phyloP scores from a whole-genome alignment of 2,113 vertebrate genomes.

The Corythaeola cristata region DNA sequence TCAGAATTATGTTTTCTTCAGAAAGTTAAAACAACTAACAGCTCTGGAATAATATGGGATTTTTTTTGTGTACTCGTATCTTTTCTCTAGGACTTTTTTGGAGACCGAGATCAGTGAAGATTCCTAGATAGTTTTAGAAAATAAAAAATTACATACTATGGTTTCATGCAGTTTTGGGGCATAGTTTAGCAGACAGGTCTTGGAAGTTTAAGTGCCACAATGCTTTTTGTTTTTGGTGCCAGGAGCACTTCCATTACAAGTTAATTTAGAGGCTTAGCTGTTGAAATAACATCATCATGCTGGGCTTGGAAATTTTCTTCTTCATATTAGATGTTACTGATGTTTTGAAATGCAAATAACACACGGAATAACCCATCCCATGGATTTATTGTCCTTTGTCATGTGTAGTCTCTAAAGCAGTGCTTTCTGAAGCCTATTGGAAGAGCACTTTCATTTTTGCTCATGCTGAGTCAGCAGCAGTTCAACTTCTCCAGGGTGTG shows the following conservation, averaged over 20 bases:
- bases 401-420: background rate
- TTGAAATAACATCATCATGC: background rate
- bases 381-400: background rate
- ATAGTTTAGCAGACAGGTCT: background rate
- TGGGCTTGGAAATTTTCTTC: background rate
- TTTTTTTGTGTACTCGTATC: background rate
- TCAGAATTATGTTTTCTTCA: background rate
- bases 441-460: background rate
- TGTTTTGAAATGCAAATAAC: background rate
- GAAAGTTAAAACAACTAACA: background rate
- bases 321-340: background rate
- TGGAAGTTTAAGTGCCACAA: background rate
- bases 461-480: slow-evolving; percentile 31
- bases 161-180: background rate
- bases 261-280: slow-evolving; percentile 14
- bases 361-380: accelerated
- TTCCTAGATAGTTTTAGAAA: background rate
- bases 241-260: background rate
- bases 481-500: background rate
- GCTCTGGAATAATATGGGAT: background rate
- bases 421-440: background rate
- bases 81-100: background rate
- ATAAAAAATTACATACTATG: accelerated
- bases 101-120: accelerated
- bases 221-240: background rate